Base-by-base conservation (phyloP, 2,888 invertebrate genomes). In the Tineola bisselliella region DNA sequence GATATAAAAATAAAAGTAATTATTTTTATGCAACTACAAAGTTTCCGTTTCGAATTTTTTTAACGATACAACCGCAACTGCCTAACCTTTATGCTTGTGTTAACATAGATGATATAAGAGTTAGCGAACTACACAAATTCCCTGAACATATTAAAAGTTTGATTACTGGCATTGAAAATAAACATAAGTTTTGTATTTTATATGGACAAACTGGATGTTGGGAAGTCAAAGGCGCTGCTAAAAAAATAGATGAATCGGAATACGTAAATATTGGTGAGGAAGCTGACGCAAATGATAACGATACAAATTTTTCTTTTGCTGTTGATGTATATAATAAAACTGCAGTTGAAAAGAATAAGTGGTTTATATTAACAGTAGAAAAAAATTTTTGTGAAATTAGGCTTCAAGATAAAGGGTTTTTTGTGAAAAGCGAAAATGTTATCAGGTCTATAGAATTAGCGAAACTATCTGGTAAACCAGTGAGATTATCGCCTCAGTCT, bases 291-390 rank as follows among this genome's bases (percentile, higher is more conserved):
- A 3, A 15, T 13, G 48, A 48, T 2, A 10, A 43, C 43, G 43
- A 43, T 13, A 6, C 25, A 6, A 25, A 6, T 25, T 25, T 2
- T 25, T 25, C 25, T 6, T 25, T 25, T 25, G 10, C 6, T 38
- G 10, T 38, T 10, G 38, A n/a, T 38, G 38, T 10, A 38, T 25
- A 25, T 25, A 13, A 12, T 43, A 43, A 43, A 4, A n/a, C n/a
- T n/a, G n/a, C n/a, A n/a, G n/a, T 3, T 8, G 48, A 48, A 15
- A 17, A 48, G 12, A 48, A 48, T 17, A 84, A 82, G 73, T 90
- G 90, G 90, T 88, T 89, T 66, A 76, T 89, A 63, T 81, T 90
- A 74, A 86, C 76, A 52, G 65, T 90, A 44, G 88, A 88, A 74
- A 79, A 88, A 62, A 88, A 88, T 70, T 89, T 90, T 69, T 73